phyloP scores from a whole-genome alignment of 2,888 invertebrate genomes.

The Ecliptopera silaceata region DNA sequence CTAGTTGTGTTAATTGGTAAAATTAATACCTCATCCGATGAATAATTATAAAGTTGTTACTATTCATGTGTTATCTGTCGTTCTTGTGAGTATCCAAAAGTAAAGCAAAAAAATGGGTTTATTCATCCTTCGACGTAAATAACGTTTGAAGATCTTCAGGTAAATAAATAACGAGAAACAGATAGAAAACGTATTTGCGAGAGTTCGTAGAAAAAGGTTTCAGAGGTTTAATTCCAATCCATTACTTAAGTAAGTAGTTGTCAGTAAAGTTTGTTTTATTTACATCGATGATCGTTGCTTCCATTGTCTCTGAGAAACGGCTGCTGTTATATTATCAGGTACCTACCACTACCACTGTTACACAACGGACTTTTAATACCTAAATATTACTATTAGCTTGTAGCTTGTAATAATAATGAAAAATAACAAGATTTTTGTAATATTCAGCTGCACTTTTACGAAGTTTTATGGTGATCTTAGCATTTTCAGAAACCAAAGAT shows the following conservation, averaged over 20 bases:
- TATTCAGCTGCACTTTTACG: too few relatives aligned
- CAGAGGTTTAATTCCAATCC: slow-evolving; percentile 30
- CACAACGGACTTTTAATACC: too few relatives aligned
- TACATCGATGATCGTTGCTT: neutral
- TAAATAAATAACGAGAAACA: slow-evolving; percentile 9
- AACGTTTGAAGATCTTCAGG: neutral
- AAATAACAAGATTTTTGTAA: too few relatives aligned
- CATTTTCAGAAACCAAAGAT: neutral
- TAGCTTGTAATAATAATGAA: too few relatives aligned
- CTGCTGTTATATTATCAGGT: neutral
- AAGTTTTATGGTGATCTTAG: neutral
- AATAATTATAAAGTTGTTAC: too few relatives aligned
- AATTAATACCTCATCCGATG: too few relatives aligned
- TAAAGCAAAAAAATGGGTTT: neutral
- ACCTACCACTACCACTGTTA: too few relatives aligned
- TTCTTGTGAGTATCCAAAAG: neutral
- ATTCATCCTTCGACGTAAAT: neutral
- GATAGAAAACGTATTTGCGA: slow-evolving; percentile 3
- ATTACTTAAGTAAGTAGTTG: slow-evolving; percentile 25
- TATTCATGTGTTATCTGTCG: too few relatives aligned
- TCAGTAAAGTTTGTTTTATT: slow-evolving; percentile 16
- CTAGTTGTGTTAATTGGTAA: too few relatives aligned
- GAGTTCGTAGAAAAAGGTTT: slow-evolving; percentile 20
- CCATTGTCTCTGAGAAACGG: neutral
- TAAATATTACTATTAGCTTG: too few relatives aligned